Conservation (phyloP, 2,113 vertebrate species). For the Polyodon spathula region DNA sequence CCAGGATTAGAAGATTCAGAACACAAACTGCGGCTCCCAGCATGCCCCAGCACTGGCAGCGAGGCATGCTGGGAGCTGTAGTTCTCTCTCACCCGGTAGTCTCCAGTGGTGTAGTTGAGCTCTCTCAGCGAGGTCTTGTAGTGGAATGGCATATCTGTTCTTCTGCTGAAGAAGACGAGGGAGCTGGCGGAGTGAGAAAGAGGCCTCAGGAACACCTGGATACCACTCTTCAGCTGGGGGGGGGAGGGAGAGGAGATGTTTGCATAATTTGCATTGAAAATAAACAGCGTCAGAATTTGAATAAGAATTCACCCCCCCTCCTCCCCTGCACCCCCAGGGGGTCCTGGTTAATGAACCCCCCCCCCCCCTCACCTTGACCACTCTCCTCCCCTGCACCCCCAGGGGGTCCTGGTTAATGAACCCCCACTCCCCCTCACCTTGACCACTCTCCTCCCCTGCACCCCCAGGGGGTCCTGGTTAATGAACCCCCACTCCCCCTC, state of each 20-base stretch:
- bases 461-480: constrained; percentile 79
- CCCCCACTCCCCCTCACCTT: no score
- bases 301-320: no score
- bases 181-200: constrained; percentile 54
- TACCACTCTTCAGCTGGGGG: constrained; percentile 59
- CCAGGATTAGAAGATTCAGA: not conserved
- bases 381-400: constrained; percentile 73
- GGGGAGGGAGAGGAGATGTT: no score
- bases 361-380: constrained; percentile 78
- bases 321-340: no score
- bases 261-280: no score
- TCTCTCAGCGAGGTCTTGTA: constrained; percentile 63
- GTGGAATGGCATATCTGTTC: constrained; percentile 71
- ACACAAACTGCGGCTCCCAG: not conserved
- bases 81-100: constrained; percentile 59
- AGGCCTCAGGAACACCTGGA: constrained; percentile 73
- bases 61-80: no score
- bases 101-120: constrained; percentile 49
- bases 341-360: no score
- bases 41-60: rapidly evolving
- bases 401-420: constrained; percentile 80
- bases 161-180: constrained; percentile 82
- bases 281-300: no score
- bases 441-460: constrained; percentile 73
- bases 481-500: no score